Base-by-base conservation (phyloP, 2,113 vertebrate species). In the Coracopsis vasa region DNA sequence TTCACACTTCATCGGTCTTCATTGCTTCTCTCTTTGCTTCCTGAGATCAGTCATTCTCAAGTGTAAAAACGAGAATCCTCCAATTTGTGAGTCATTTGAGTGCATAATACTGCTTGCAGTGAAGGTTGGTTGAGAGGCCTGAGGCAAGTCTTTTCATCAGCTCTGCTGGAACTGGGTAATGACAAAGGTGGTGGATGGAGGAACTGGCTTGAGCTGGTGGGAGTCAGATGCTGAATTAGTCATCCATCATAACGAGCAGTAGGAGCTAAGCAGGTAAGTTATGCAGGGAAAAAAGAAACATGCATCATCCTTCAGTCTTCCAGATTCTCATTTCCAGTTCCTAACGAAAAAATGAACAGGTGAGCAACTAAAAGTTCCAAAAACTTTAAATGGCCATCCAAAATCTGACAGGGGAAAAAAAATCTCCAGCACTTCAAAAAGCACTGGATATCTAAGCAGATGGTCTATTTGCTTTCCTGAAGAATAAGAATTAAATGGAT, bases 401-500 rank as follows among this genome's bases (percentile, higher is more conserved):
- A 60, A 94, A 86, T 61, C 60, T 70, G 90, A 39, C n/a, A 51
- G 69, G 51, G 7, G 14, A 54, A 62, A 86, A 77, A 25, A 42
- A 47, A 13, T 11, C 78, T 44, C 14, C 41, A 25, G 53, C 51
- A 48, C 84, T 96, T 90, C 78, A 88, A 80, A 90, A 93, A 94
- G 61, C 61, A 21, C 24, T 19, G 65, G 44, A 64, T 92, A 41
- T 80, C 61, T 80, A 84, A 97, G 41, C 96, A 97, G 95, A 97
- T 97, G 96, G 96, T 54, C 69, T 64, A 7, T 41, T 96, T 70
- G 56, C 65, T 94, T 95, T 92, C 50, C 82, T 33, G 48, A 64
- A 54, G 85, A 81, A 88, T 35, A 75, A 85, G 91, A 95, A 93
- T 82, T 67, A 96, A 96, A 94, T 48, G 90, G 77, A 90, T 91